phyloP scores from a whole-genome alignment of 1,140 invertebrate genomes.

The Apis dorsata region DNA sequence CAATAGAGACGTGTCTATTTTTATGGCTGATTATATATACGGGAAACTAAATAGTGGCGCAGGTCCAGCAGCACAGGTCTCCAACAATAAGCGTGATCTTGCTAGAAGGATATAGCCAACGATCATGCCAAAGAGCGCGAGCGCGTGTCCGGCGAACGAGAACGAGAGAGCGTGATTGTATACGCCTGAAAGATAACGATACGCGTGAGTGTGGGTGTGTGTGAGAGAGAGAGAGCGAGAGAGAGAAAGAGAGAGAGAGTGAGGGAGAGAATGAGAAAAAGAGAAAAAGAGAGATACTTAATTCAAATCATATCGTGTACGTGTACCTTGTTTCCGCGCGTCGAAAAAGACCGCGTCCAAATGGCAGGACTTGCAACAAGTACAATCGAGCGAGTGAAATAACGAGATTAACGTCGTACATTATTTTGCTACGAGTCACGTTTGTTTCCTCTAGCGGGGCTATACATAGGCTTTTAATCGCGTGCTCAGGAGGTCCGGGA shows the following conservation, averaged over 20 bases:
- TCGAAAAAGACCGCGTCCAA: constrained; percentile 33
- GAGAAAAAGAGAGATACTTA: constrained; percentile 23
- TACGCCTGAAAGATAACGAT: neutral
- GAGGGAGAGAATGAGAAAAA: neutral
- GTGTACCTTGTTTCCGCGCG: constrained; percentile 57
- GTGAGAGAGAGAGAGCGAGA: neutral
- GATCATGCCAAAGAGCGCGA: constrained; percentile 66
- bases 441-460: constrained; percentile 52
- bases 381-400: constrained; percentile 57
- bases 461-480: constrained; percentile 35
- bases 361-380: constrained; percentile 54
- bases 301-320: constrained; percentile 65
- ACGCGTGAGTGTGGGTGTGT: neutral
- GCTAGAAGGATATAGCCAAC: constrained; percentile 58
- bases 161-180: neutral
- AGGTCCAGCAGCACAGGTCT: constrained; percentile 59
- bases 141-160: constrained; percentile 54
- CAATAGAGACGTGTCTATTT: constrained; percentile 72
- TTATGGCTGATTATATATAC: constrained; percentile 71
- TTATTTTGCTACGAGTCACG: constrained; percentile 72
- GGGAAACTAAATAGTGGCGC: constrained; percentile 58
- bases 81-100: constrained; percentile 67
- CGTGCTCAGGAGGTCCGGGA: constrained; percentile 2
- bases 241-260: constrained; percentile 25
- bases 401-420: constrained; percentile 56